These are phyloP conservation scores for Progne subis DNA, from an alignment of 2,113 vertebrate genomes.

Conservation along the genomic window DNA sequence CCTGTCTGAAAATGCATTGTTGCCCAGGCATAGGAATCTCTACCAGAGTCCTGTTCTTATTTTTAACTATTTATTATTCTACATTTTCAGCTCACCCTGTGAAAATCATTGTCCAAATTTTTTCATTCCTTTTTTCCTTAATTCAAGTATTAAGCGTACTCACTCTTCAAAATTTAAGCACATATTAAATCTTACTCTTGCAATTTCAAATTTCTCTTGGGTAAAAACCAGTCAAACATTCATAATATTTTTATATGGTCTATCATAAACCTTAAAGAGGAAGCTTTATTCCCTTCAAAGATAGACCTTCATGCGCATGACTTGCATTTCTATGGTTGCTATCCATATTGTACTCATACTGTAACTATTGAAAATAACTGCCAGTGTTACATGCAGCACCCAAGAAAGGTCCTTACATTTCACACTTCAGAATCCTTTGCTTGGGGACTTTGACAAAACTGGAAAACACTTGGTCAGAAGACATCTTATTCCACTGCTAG, in stretches of 20 bases:
- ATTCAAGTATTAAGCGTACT: background rate
- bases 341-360: background rate
- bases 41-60: background rate
- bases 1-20: background rate
- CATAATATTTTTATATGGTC: background rate
- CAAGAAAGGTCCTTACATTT: background rate
- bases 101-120: background rate
- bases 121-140: background rate
- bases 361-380: background rate
- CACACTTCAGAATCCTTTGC: background rate
- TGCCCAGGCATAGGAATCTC: background rate
- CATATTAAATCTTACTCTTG: background rate
- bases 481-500: background rate
- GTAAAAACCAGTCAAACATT: background rate
- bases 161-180: background rate
- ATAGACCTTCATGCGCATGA: background rate
- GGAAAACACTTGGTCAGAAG: background rate
- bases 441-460: background rate
- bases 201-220: background rate
- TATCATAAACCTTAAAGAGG: background rate
- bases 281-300: background rate
- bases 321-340: background rate
- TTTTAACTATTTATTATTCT: background rate
- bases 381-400: background rate
- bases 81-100: background rate